Evolutionary conservation across 2,797 vertebrate genomes (phyloP).

Genomic region (Hemitrygon akajei): DNA sequence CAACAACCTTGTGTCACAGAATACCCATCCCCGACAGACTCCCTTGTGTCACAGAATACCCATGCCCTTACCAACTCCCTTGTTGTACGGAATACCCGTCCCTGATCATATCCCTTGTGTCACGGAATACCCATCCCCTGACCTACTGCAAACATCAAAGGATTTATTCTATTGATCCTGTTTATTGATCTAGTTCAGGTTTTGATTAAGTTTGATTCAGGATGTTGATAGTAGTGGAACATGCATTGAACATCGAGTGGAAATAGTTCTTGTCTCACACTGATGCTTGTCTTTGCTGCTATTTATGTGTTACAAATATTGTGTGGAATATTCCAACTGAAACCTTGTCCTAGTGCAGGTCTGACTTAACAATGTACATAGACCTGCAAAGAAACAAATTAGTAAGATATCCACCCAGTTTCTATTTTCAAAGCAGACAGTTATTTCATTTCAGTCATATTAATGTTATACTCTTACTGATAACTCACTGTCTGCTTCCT

Average conservation of each 20-base stretch:
- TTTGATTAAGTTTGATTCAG: too few species aligned
- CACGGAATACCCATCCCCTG: too few species aligned
- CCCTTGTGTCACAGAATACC: too few species aligned
- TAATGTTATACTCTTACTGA: not conserved
- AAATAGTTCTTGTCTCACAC: not conserved
- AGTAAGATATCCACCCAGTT: not conserved
- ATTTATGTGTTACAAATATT: not conserved
- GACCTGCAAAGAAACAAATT: not conserved
- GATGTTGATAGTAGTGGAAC: not conserved
- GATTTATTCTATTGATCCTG: too few species aligned
- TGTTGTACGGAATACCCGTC: too few species aligned
- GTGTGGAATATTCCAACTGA: not conserved
- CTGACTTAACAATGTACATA: not conserved
- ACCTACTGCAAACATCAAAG: too few species aligned
- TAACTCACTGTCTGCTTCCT: not conserved
- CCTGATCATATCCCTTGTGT: too few species aligned
- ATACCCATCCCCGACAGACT: too few species aligned
- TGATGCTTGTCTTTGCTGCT: not conserved
- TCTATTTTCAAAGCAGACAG: not conserved
- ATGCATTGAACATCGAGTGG: not conserved
- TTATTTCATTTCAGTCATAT: not conserved
- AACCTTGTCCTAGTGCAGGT: not conserved
- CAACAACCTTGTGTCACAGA: too few species aligned
- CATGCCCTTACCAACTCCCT: too few species aligned
- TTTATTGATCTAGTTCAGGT: too few species aligned